Base-by-base conservation (phyloP, 2,888 invertebrate species). In the Fragum fragum region DNA sequence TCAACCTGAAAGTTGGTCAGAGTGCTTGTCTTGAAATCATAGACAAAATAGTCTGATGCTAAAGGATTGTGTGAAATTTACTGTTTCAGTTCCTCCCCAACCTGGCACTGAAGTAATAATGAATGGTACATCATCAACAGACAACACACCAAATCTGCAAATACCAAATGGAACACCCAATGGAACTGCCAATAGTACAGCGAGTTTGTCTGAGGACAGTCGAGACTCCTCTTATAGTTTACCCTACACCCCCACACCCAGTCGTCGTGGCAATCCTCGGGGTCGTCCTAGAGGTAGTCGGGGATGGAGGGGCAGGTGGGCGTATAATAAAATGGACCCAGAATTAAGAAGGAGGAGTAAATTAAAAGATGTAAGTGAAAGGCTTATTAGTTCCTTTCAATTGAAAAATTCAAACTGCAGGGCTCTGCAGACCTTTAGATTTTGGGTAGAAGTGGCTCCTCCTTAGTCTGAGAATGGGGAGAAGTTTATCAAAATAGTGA, bases 151-250 rank as follows among this genome's bases (percentile, higher is more conserved):
- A 11, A 53, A n/a, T 53, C 21, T 55, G 21, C 11, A 32, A 14
- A 21, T 53, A 16, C 9, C 55, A 21, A 71, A 71, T 36, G 71
- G 71, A 16, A 59, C 82, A 7, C n/a, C n/a, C 39, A 73, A 70
- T 39, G 84, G 73, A 59, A 81, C 85, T 23, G 81, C 86, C 42
- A 89, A 86, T 75, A 89, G 88, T 77, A 85, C 94, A 92, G 83
- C 95, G 93, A 91, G 90, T 83, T 76, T 92, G 36, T 93, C 90
- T 7, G 92, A 92, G 87, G 91, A 92, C 86, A 92, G 91, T 70
- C 90, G 91, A 76, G 92, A 92, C 32, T 91, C 92, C n/a, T 82
- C 89, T 21, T 86, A 90, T 29, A 89, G 90, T 71, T 82, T 88
- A 52, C 69, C 90, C 73, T 70, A 89, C 68, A 85, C 84, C 28